Evolutionary conservation across 2,113 vertebrate genomes (phyloP), one percentile per base, ranked within the genome.

Genomic region (Anolis carolinensis): DNA sequence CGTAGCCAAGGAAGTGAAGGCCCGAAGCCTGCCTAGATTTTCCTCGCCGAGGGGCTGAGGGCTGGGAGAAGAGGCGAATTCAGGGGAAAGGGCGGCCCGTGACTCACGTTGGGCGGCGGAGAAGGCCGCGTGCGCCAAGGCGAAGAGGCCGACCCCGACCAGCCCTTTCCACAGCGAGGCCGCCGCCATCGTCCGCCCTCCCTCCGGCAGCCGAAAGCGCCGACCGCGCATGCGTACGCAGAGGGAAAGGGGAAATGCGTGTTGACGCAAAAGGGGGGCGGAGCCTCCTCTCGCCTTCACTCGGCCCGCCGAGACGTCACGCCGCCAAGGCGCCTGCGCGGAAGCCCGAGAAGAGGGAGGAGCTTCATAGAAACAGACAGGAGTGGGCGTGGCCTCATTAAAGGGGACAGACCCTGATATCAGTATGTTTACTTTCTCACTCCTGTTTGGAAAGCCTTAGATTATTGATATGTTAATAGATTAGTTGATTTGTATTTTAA

Each of bases 161-260:
- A 99, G 94, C 92, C 98, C 97, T 96, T 99, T 99, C 98, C 98
- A 99, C 80, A 98, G 95, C 87, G 97, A 98, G 88, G 97, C 97
- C 98, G 98, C 98, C 94, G 97, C 96, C 62, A 27, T 30, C 55
- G 86, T 83, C 85, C 90, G 25, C 65, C 27, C 73, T 89, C 68
- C 86, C 68, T 83, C 70, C 85, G 70, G 39, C 67, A 62, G 81
- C 55, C 32, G 7, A 74, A 2, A 16, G 1, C 14, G 88, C 14
- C 83, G 32, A 55, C 86, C 81, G 90, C 85, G 67, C 87, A 86
- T 90, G 78, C 78, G 82, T 81, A n/a, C 89, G 11, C 5, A 5
- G 5, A 11, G 20, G 25, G 7, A 36, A 68, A n/a, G 25, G 52
- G 18, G n/a, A 2, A 36, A 32, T 68, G n/a, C 78, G 88, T 91